Evolutionary conservation across 2,888 invertebrate species (phyloP).

Genomic region (Magallana nippona): DNA sequence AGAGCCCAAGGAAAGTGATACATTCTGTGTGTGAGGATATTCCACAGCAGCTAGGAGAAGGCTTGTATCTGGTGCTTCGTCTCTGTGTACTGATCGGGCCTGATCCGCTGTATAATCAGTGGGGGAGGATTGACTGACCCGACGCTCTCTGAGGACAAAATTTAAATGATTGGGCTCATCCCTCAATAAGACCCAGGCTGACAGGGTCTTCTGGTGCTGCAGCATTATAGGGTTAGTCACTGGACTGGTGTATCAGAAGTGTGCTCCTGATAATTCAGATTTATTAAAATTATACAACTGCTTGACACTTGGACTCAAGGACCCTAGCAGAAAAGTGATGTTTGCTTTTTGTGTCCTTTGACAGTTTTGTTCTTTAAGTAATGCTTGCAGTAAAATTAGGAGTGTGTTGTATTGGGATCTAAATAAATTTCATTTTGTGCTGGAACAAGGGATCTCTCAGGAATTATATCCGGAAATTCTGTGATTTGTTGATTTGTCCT

Average conservation of each 20-base stretch:
- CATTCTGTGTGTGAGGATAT: neutral
- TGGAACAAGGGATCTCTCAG: neutral
- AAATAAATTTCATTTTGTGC: neutral
- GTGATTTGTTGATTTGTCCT: neutral
- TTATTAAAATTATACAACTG: no score
- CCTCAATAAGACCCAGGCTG: neutral
- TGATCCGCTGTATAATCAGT: conserved; percentile 12
- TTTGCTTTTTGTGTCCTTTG: no score
- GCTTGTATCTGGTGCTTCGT: no score
- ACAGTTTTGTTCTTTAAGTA: no score
- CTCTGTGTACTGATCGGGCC: neutral
- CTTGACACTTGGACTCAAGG: no score
- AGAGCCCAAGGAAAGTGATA: neutral
- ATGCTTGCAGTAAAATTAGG: neutral
- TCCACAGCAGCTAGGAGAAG: neutral
- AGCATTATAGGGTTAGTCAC: neutral
- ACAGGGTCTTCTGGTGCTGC: neutral
- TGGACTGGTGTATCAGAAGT: neutral
- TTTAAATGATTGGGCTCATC: neutral
- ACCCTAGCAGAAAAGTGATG: no score
- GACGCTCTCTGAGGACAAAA: conserved; percentile 15
- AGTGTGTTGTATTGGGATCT: neutral
- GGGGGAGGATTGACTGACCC: conserved; percentile 26
- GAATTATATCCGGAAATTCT: neutral
- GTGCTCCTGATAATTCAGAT: neutral